Conservation (phyloP, 2,888 invertebrate genomes). For the Busseola fusca region DNA sequence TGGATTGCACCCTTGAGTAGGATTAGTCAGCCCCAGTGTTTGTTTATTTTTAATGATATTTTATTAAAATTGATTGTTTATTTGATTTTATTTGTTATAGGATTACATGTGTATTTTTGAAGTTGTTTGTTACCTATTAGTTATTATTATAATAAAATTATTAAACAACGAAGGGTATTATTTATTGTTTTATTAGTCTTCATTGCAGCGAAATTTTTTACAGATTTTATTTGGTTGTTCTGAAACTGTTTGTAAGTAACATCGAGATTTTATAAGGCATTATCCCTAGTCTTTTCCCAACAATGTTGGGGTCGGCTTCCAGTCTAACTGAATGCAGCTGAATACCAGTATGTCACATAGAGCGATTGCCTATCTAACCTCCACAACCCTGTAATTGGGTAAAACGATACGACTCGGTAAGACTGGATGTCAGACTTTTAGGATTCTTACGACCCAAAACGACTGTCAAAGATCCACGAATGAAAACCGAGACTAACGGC, state of each 20-base stretch:
- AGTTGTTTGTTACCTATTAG: constrained; percentile 40
- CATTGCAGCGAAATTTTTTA: neutral
- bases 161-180: neutral
- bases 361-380: neutral
- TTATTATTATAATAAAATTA: neutral
- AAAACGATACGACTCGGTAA: too few species aligned
- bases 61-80: constrained; percentile 73
- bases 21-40: constrained; percentile 73
- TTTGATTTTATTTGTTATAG: constrained; percentile 49
- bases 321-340: too few species aligned
- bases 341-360: too few species aligned
- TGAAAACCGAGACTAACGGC: too few species aligned
- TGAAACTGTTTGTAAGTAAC: neutral
- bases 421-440: too few species aligned
- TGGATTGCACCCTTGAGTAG: constrained; percentile 72
- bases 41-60: constrained; percentile 79
- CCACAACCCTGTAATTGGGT: neutral
- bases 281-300: too few species aligned
- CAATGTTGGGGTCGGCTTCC: too few species aligned
- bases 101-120: constrained; percentile 57
- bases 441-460: too few species aligned
- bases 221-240: too few species aligned
- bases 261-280: neutral
- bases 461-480: too few species aligned
- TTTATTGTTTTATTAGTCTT: neutral